Percentiles rank a stretch among this genome's conserved stretches.
Conservation (phyloP, 2,113 vertebrate species). For the Charina bottae region DNA sequence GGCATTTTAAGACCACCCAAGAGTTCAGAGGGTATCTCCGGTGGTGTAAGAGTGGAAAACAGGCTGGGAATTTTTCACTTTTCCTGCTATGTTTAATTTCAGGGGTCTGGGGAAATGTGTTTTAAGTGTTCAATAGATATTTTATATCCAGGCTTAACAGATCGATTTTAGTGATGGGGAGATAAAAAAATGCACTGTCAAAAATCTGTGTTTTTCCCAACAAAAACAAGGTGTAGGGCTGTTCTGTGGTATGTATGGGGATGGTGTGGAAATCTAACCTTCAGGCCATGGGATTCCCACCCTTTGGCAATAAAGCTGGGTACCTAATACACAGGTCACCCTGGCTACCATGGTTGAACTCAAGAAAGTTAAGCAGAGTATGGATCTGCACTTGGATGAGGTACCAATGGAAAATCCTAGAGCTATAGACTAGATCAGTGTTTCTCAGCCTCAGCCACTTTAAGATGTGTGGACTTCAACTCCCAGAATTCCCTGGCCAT, state of each 20-base stretch:
- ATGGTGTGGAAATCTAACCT: neutral
- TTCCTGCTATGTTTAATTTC: neutral
- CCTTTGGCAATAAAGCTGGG: neutral
- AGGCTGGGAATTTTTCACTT: neutral
- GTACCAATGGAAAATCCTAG: neutral
- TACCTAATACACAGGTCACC: neutral
- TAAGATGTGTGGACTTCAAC: neutral
- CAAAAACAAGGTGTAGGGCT: neutral
- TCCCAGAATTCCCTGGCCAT: no score
- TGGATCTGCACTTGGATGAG: no score
- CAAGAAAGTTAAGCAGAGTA: neutral
- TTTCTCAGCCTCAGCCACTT: neutral
- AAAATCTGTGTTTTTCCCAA: neutral
- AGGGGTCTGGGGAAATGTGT: neutral
- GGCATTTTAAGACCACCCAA: neutral
- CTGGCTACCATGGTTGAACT: neutral
- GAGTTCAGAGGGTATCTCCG: neutral
- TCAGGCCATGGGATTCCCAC: neutral
- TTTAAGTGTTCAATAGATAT: neutral
- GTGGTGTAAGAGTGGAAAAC: neutral
- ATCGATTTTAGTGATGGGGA: neutral
- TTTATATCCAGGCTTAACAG: neutral
- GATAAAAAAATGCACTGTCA: neutral
- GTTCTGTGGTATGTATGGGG: neutral
- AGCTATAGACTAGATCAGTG: neutral